Evolutionary conservation across 1,140 invertebrate species (phyloP), one percentile per base, ranked within the genome.

Genomic region (Drosophila arizonae): DNA sequence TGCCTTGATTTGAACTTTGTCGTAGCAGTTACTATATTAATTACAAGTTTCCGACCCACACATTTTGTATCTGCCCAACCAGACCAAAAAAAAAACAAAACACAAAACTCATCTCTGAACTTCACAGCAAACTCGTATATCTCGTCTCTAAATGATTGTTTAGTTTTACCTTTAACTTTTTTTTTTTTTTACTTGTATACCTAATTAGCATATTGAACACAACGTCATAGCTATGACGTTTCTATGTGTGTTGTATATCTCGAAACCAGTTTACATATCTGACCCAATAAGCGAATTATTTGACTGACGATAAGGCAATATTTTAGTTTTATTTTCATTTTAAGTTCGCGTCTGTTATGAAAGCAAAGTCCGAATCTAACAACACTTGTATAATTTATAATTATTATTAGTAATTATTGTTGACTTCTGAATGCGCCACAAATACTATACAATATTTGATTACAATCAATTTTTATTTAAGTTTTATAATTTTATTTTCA

Each of bases 251-350:
- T 6, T 30, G 36, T 6, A 21, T 17, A 33, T 36, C 52, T 46
- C 3, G 33, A 30, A 28, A 73, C 71, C 41, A 57, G 57, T 72
- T 72, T 73, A 28, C 39, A 67, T 36, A 45, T 57, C 66, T 73
- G 71, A 73, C 71, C 71, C 15, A 73, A 69, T 69, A 72, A 68
- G 68, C 70, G 56, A n/a, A 52, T 58, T 63, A 28, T 60, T 64
- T 64, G 28, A 13, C 17, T 26, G 30, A 33, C 30, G 64, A 72
- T 72, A 61, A 68, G 55, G 30, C 41, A 39, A 30, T 46, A 17
- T 15, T 41, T 65, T 45, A 48, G 21, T 52, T 46, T 58, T 33
- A 26, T 63, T 57, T 57, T 10, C 54, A 41, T 69, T 60, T 48
- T 6, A 17, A 4, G 3, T 21, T 46, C 43, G 15, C n/a, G 21